Base-by-base conservation (phyloP, 2,888 invertebrate genomes). In the Philhelius pedissequus region DNA sequence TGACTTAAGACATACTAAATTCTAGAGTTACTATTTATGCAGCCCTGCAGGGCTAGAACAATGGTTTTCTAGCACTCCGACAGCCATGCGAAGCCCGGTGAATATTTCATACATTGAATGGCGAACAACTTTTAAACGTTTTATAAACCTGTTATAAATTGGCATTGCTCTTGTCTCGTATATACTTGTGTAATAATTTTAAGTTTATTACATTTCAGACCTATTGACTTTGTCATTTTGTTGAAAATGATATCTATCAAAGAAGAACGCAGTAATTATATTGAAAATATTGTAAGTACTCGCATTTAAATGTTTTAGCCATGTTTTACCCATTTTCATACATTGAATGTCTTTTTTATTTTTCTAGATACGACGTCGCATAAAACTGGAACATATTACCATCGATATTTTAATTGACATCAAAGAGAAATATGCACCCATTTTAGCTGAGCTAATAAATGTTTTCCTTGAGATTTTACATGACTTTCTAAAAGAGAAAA, bases 201-300 rank as follows among this genome's bases (percentile, higher is more conserved):
- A 38, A 15, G n/a, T n/a, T 45, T 11, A 22, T 25, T 3, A n/a
- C 30, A 11, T 87, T 80, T 11, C 82, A 94, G 94, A 91, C 93
- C 95, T 1, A 92, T 96, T 80, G 96, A 96, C 91, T 92, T 96
- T 64, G 90, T 95, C 18, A 92, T 96, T 84, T 89, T 96, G 18
- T 89, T 95, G n/a, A 92, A 95, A 87, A 90, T 95, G 20, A 93
- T 94, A 86, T 92, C 94, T n/a, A 92, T 93, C 64, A 92, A 93
- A 70, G 93, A 93, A 88, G 93, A 93, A 43, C 94, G 93, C 87
- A 94, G 94, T 87, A 92, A 93, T 81, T 92, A 92, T 87, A 92
- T 95, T 18, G 95, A 95, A 89, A 92, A 92, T 86, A 88, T 94
- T 45, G 92, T 96, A 80, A 93, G 93, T 88, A 93, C 7, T 3